Evolutionary conservation across 2,888 invertebrate genomes (phyloP), one percentile per base, ranked within the genome.

Genomic region (Zeuzera pyrina): DNA sequence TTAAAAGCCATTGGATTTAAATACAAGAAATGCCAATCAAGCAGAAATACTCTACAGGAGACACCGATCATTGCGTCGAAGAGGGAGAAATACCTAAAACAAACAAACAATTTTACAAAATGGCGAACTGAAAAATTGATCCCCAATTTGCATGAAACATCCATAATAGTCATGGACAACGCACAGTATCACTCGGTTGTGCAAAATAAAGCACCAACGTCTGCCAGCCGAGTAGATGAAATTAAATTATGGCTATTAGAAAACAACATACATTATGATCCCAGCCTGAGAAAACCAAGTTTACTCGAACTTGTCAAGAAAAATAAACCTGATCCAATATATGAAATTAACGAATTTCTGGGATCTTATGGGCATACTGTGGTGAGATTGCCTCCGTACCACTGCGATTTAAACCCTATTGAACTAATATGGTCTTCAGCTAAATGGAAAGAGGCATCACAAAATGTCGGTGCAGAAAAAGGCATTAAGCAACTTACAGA

Each of bases 241-340:
- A 39, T 46, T 12, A 45, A 40, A 35, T n/a, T 38, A n/a, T 52
- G 45, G 48, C 28, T 49, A 21, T 8, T 29, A 16, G 33, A 45
- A 33, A 45, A 49, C 30, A 41, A 46, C 27, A 39, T 49, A 14
- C n/a, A 25, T n/a, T 47, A 43, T 34, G 43, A 46, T 29, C 22
- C 26, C 6, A 30, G 33, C 7, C 26, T 40, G 1, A 30, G 36
- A 6, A 49, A 48, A 27, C 45, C 42, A 14, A 11, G 11, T 10
- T 30, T 45, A 27, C 29, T 47, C 13, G 34, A 14, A 27, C 8
- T 47, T 10, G 45, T 48, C 19, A 41, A 45, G 29, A 33, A 31
- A 34, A 31, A 46, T 15, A 49, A 42, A 29, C 42, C 44, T 3
- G 36, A 35, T 6, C 42, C 47, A 1, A 35, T 41, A 3, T 47